Conservation (phyloP, 2,888 invertebrate species). For the Callyntrura guangdongensis region DNA sequence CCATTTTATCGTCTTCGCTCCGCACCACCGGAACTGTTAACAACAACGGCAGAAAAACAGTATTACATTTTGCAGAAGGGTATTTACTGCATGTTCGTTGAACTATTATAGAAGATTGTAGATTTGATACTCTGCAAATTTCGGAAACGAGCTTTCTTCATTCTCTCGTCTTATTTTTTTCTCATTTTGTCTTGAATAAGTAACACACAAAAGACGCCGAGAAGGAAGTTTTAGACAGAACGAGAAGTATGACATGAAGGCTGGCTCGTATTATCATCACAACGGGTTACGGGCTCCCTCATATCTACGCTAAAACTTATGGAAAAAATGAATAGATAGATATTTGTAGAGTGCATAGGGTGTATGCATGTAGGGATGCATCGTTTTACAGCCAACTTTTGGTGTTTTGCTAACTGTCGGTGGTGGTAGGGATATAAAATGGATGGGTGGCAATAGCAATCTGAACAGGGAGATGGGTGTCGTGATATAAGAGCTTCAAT, state of each 20-base stretch:
- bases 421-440: not conserved
- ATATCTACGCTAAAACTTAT: constrained; percentile 3
- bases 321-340: too few species aligned
- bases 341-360: too few species aligned
- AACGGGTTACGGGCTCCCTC: constrained; percentile 20
- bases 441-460: constrained; percentile 4
- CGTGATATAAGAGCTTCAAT: constrained; percentile 33
- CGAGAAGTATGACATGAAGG: constrained; percentile 51
- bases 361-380: not conserved
- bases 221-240: constrained; percentile 32
- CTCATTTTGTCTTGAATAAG: constrained; percentile 43
- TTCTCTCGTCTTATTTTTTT: constrained; percentile 38
- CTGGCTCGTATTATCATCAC: constrained; percentile 43
- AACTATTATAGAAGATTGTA: constrained; percentile 53
- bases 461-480: not conserved
- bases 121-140: constrained; percentile 63
- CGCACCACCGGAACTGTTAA: constrained; percentile 61
- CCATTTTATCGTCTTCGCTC: constrained; percentile 38
- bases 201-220: constrained; percentile 59
- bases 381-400: too few species aligned
- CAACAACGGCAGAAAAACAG: constrained; percentile 20
- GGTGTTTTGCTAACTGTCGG: too few species aligned
- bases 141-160: constrained; percentile 69
- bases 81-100: constrained; percentile 28
- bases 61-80: not conserved